Evolutionary conservation across 2,888 invertebrate genomes (phyloP), one percentile per base, ranked within the genome.

Genomic region (Agrochola lota): DNA sequence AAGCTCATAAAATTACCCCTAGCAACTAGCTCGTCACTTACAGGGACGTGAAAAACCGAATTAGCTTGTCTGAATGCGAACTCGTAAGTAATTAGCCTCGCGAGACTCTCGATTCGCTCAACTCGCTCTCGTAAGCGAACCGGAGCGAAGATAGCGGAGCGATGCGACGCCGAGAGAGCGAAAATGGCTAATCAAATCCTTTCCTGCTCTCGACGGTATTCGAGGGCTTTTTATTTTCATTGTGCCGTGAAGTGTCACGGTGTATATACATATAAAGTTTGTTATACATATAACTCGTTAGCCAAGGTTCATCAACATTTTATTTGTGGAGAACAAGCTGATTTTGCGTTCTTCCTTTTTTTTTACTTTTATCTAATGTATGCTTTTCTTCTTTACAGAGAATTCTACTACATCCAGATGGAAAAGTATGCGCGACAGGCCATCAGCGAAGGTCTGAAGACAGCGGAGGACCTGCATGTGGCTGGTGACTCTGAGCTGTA

Each of bases 371-470:
- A 11, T 55, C 62, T 90, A 79, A 89, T 68, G 46, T 68, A 35
- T 20, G 12, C 7, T n/a, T 40, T 87, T 91, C 71, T 81, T 93
- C 76, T 85, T 95, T 95, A 71, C 98, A 99, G 99, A 97, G 99
- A 99, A 97, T 99, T 99, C 97, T 99, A 99, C 98, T 99, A 99
- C 97, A 99, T 99, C 94, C 99, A 99, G 97, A 99, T 99, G 99
- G 99, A 99, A 97, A 99, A 99, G 97, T 99, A 99, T 97, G 99
- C 99, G 85, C 98, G 99, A 90, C 99, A 99, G 96, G 99, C 99
- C 70, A 98, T 99, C 91, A 99, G 99, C 90, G 99, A 99, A 97
- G 99, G 99, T 84, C 97, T 99, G 91, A 99, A 99, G 95, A 98
- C 98, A 92, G 98, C 98, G 35, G 99, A 99, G 88, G 99, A 99